A percentile compares a stretch with the other conserved stretches of the same genome.
These are phyloP conservation scores for Varanus komodoensis DNA, from an alignment of 2,113 vertebrate species.

Conservation along the genomic window DNA sequence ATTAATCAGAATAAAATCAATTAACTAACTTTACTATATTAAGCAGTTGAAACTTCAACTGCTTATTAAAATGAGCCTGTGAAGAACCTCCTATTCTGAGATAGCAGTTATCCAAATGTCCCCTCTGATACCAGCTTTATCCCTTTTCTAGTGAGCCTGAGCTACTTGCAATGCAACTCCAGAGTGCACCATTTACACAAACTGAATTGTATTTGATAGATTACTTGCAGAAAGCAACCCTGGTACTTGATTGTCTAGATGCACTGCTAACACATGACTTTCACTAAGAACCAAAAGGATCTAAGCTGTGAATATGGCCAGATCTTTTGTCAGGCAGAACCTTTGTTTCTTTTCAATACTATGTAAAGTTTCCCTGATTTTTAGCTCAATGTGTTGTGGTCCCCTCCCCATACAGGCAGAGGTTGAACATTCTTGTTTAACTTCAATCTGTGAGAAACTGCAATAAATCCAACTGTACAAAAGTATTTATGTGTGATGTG, in stretches of 20 bases:
- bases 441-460: neutral
- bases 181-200: neutral
- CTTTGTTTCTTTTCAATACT: neutral
- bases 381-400: constrained; percentile 6
- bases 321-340: neutral
- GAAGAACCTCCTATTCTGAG: too few relatives aligned
- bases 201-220: neutral
- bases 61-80: too few relatives aligned
- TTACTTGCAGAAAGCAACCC: neutral
- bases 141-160: neutral
- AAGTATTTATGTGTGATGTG: constrained; percentile 14
- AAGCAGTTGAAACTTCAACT: too few relatives aligned
- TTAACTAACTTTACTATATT: too few relatives aligned
- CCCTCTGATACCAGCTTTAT: neutral
- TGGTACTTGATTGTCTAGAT: neutral
- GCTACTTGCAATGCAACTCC: neutral
- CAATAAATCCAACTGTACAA: constrained; percentile 4
- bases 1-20: too few relatives aligned
- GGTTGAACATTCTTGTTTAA: constrained; percentile 16
- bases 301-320: constrained; percentile 4
- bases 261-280: neutral
- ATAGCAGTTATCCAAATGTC: too few relatives aligned
- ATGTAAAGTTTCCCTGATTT: neutral
- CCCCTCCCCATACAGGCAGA: neutral
- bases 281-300: neutral